These are phyloP conservation scores for Pachyrhynchus sulphureomaculatus DNA, from an alignment of 1,140 invertebrate species.

Conservation along the genomic window DNA sequence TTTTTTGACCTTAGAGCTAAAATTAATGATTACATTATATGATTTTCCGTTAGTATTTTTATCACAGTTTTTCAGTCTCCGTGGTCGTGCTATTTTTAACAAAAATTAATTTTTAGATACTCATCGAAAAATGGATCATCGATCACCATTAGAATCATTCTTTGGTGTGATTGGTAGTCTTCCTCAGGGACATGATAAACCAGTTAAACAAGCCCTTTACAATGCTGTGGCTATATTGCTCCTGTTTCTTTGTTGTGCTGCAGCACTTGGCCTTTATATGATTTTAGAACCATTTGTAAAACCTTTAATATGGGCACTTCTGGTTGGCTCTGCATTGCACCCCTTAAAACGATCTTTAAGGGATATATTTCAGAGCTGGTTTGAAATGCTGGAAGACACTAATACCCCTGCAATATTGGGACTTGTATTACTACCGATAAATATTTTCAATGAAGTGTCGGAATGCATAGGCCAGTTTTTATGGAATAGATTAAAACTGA, in stretches of 20 bases:
- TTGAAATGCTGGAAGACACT: slow-evolving; percentile 60
- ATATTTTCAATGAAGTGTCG: slow-evolving; percentile 68
- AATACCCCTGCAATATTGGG: slow-evolving; percentile 67
- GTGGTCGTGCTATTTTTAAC: background rate
- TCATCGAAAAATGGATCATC: slow-evolving; percentile 44
- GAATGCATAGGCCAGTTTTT: slow-evolving; percentile 68
- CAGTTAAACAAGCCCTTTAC: slow-evolving; percentile 84
- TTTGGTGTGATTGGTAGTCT: slow-evolving; percentile 49
- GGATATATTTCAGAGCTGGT: slow-evolving; percentile 71
- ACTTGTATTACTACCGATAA: slow-evolving; percentile 71
- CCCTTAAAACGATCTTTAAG: slow-evolving; percentile 81
- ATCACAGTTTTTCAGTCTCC: background rate
- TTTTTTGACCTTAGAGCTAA: background rate
- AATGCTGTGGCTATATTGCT: slow-evolving; percentile 78
- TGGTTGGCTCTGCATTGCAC: slow-evolving; percentile 88
- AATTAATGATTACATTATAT: slow-evolving; percentile 6
- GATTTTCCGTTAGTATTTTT: slow-evolving; percentile 8
- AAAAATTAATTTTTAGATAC: background rate
- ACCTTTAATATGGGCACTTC: slow-evolving; percentile 88
- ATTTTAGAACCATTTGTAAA: slow-evolving; percentile 89
- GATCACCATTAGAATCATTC: slow-evolving; percentile 49
- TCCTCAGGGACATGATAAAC: slow-evolving; percentile 65
- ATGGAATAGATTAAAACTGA: slow-evolving; percentile 61
- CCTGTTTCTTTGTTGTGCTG: slow-evolving; percentile 64
- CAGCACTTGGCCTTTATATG: slow-evolving; percentile 77